Conservation (phyloP, 1,140 invertebrate species). For the Conus ventricosus region DNA sequence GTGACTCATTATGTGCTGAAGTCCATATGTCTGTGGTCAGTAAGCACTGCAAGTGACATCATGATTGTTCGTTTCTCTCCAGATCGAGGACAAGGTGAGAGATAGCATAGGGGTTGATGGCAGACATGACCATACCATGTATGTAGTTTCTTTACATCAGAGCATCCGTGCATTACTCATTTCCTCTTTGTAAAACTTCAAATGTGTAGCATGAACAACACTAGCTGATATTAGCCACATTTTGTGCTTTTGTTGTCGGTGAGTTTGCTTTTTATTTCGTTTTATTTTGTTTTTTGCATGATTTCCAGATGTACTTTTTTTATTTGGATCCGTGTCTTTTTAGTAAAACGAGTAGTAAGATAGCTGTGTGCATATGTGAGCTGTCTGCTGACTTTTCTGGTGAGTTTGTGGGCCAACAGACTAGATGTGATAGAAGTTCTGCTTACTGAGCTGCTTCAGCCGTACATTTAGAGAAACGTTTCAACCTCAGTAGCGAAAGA, state of each 20-base stretch:
- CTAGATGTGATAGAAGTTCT: too few relatives aligned
- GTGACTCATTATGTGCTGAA: too few relatives aligned
- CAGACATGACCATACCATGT: not conserved
- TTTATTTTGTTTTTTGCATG: not conserved
- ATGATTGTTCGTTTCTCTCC: not conserved
- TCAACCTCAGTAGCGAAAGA: too few relatives aligned
- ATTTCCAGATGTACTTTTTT: too few relatives aligned
- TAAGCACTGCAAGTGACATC: not conserved
- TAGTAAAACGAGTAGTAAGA: too few relatives aligned
- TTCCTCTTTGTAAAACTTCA: not conserved
- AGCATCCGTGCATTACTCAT: not conserved
- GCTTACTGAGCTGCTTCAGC: too few relatives aligned
- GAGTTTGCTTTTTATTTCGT: not conserved
- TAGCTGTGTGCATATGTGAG: too few relatives aligned
- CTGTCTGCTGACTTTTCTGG: too few relatives aligned
- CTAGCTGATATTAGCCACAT: not conserved
- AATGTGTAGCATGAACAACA: not conserved
- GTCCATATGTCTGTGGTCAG: too few relatives aligned
- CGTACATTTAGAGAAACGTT: too few relatives aligned
- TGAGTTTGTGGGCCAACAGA: too few relatives aligned
- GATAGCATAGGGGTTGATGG: not conserved
- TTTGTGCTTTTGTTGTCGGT: not conserved
- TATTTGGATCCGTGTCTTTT: too few relatives aligned
- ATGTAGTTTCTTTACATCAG: not conserved
- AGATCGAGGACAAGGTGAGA: not conserved